Evolutionary conservation across 1,140 invertebrate genomes (phyloP).

Genomic region (Gonatopus flavifemur): DNA sequence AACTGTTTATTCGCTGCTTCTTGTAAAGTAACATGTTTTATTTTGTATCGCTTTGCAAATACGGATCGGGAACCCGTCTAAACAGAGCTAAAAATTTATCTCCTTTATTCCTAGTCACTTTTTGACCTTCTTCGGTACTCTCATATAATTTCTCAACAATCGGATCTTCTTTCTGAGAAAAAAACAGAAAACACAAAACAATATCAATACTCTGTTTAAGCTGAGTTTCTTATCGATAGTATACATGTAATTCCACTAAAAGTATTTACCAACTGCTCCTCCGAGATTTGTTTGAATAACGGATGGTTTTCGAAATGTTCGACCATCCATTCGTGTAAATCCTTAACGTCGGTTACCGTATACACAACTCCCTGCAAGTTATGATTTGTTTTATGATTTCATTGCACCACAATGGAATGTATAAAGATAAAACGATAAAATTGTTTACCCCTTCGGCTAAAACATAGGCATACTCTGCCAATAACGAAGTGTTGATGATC

Average conservation of each 20-base stretch:
- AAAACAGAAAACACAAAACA: slow-evolving; percentile 13
- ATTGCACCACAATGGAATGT: too few species aligned
- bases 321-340: slow-evolving; percentile 97
- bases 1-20: slow-evolving; percentile 19
- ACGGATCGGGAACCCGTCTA: slow-evolving; percentile 67
- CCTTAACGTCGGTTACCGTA: slow-evolving; percentile 97
- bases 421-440: too few species aligned
- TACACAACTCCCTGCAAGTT: slow-evolving; percentile 83
- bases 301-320: slow-evolving; percentile 89
- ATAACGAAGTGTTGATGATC: slow-evolving; percentile 89
- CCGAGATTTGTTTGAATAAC: slow-evolving; percentile 77
- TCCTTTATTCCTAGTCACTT: slow-evolving; percentile 94
- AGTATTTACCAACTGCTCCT: slow-evolving; percentile 41
- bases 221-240: too few species aligned
- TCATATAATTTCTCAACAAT: slow-evolving; percentile 86
- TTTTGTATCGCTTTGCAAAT: too few species aligned
- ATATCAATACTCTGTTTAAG: too few species aligned
- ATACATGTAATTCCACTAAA: too few species aligned
- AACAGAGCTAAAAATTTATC: slow-evolving; percentile 93
- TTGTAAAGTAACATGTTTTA: too few species aligned
- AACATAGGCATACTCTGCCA: slow-evolving; percentile 97
- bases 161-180: slow-evolving; percentile 72
- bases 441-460: slow-evolving; percentile 78
- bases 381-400: too few species aligned
- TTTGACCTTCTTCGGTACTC: slow-evolving; percentile 97